These are phyloP conservation scores for Harpalus rubripes DNA, from an alignment of 2,888 invertebrate genomes.

Conservation along the genomic window DNA sequence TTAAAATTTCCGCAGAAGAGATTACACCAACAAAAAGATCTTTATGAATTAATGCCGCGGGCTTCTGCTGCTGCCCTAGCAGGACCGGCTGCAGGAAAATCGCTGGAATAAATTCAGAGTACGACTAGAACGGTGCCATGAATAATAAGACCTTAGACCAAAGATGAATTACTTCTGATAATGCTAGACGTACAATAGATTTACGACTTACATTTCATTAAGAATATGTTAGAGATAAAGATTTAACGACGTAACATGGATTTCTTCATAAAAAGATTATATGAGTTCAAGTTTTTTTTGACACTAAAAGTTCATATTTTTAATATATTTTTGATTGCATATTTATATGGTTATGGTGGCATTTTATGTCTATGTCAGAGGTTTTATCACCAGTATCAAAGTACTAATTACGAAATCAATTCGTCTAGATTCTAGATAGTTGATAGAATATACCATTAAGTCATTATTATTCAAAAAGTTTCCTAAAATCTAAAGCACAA, in stretches of 20 bases:
- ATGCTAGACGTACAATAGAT: neutral
- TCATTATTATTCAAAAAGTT: no score
- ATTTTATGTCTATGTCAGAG: no score
- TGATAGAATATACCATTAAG: no score
- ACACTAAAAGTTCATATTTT: neutral
- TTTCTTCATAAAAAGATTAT: neutral
- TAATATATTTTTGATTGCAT: neutral
- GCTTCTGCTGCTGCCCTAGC: constrained; percentile 26
- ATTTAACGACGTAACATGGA: neutral
- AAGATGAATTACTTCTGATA: constrained; percentile 10
- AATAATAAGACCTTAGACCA: constrained; percentile 12
- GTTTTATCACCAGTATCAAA: no score
- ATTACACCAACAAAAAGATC: constrained; percentile 62
- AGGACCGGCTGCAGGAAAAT: constrained; percentile 16
- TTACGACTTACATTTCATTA: neutral
- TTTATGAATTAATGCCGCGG: constrained; percentile 61
- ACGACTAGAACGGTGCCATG: constrained; percentile 6
- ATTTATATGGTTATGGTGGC: neutral
- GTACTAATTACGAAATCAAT: no score
- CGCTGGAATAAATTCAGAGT: constrained; percentile 18
- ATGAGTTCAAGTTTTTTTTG: neutral
- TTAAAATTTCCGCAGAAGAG: constrained; percentile 63
- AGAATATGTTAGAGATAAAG: neutral
- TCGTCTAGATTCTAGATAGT: no score
- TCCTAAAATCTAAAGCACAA: no score